These are phyloP conservation scores for Sander lucioperca DNA, from an alignment of 2,113 vertebrate genomes.

Conservation along the genomic window DNA sequence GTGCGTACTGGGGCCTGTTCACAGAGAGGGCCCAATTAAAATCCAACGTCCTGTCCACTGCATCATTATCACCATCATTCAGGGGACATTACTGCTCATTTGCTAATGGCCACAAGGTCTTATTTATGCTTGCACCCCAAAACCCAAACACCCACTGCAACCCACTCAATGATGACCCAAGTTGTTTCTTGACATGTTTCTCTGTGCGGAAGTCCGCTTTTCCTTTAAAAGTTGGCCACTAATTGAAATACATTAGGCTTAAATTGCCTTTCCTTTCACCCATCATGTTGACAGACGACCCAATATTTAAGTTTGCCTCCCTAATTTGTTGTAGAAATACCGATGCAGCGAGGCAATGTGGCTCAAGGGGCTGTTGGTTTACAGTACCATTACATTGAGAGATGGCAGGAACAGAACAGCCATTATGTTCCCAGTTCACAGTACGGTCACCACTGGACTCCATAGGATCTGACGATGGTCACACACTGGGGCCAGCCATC, in stretches of 20 bases:
- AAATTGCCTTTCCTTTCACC: constrained; percentile 93
- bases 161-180: constrained; percentile 53
- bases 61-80: constrained; percentile 78
- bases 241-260: constrained; percentile 93
- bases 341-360: constrained; percentile 69
- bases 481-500: not conserved
- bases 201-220: constrained; percentile 70
- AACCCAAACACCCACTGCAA: constrained; percentile 44
- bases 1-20: constrained; percentile 72
- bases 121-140: constrained; percentile 78
- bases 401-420: constrained; percentile 79
- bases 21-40: constrained; percentile 83
- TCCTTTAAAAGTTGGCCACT: constrained; percentile 80
- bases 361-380: constrained; percentile 77
- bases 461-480: constrained; percentile 30
- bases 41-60: constrained; percentile 83
- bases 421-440: constrained; percentile 79
- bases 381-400: constrained; percentile 80
- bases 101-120: constrained; percentile 89
- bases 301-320: constrained; percentile 88
- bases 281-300: constrained; percentile 92
- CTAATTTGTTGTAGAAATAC: constrained; percentile 84
- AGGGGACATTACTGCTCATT: constrained; percentile 88
- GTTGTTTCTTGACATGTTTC: constrained; percentile 64
- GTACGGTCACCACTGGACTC: constrained; percentile 67